phyloP scores from a whole-genome alignment of 2,888 invertebrate genomes.

The Caenorhabditis sinica region DNA sequence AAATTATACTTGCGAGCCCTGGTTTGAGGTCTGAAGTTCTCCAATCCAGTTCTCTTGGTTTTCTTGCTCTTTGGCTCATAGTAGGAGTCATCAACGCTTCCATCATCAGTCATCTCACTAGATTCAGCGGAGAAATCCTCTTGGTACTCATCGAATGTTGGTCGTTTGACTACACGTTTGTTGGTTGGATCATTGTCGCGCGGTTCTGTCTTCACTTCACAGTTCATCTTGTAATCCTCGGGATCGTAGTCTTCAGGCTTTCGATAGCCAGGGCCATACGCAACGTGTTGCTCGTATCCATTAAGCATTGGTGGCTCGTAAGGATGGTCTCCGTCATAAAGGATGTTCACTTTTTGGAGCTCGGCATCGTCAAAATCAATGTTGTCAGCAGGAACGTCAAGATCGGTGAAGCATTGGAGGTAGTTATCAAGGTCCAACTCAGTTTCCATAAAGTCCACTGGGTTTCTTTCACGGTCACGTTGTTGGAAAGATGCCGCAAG shows the following conservation, averaged over 20 bases:
- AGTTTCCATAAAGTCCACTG: slow-evolving; percentile 69
- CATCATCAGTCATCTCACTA: slow-evolving; percentile 22
- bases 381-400: slow-evolving; percentile 66
- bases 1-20: slow-evolving; percentile 67
- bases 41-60: slow-evolving; percentile 16
- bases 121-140: slow-evolving; percentile 17
- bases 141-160: slow-evolving; percentile 30
- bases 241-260: slow-evolving; percentile 40
- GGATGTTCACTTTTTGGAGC: slow-evolving; percentile 65
- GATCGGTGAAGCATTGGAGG: slow-evolving; percentile 46
- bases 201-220: slow-evolving; percentile 38
- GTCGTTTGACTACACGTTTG: slow-evolving; percentile 24
- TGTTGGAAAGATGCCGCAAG: slow-evolving; percentile 49
- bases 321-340: slow-evolving; percentile 57
- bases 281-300: slow-evolving; percentile 49
- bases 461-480: slow-evolving; percentile 50
- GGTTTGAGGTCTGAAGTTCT: slow-evolving; percentile 61
- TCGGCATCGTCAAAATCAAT: slow-evolving; percentile 66
- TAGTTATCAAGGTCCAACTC: slow-evolving; percentile 69
- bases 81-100: slow-evolving; percentile 39
- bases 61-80: slow-evolving; percentile 40
- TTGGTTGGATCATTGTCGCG: not conserved
- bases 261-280: slow-evolving; percentile 42
- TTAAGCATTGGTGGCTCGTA: slow-evolving; percentile 37
- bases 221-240: slow-evolving; percentile 53